Conservation (phyloP, 2,888 invertebrate species). For the Boloria euphrosyne region DNA sequence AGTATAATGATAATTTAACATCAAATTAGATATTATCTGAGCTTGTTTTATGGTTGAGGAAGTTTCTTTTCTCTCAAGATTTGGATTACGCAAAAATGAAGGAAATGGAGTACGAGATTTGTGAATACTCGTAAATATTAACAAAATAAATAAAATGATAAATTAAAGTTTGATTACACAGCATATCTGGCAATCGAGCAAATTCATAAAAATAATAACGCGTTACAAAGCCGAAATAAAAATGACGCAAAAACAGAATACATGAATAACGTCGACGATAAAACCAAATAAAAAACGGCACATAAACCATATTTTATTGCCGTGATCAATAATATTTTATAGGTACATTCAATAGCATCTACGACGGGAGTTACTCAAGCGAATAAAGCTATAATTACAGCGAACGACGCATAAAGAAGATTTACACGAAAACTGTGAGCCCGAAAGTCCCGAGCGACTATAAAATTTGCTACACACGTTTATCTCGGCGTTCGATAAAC, state of each 20-base stretch:
- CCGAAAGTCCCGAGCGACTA: conserved; percentile 56
- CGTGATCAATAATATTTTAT: conserved; percentile 78
- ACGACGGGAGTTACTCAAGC: conserved; percentile 67
- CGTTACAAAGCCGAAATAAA: conserved; percentile 23
- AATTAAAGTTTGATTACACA: background rate
- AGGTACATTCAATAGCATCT: conserved; percentile 76
- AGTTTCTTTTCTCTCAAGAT: too few species aligned
- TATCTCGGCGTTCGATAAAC: conserved; percentile 69
- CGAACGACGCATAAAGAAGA: conserved; percentile 69
- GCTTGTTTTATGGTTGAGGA: too few species aligned
- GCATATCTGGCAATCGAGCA: background rate
- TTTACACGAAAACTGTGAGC: conserved; percentile 63
- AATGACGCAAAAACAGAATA: conserved; percentile 44
- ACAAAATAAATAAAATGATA: background rate
- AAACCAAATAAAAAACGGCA: conserved; percentile 61
- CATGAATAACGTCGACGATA: conserved; percentile 54
- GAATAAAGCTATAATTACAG: conserved; percentile 77
- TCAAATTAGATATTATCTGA: conserved; percentile 7
- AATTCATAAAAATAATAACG: conserved; percentile 19
- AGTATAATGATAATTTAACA: conserved; percentile 11
- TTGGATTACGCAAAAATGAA: too few species aligned
- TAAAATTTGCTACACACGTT: conserved; percentile 70
- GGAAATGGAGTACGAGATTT: too few species aligned
- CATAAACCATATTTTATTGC: conserved; percentile 75
- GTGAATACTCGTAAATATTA: too few species aligned